Evolutionary conservation across 2,888 invertebrate species (phyloP), one percentile per base, ranked within the genome.

Genomic region (Melieria crassipennis): DNA sequence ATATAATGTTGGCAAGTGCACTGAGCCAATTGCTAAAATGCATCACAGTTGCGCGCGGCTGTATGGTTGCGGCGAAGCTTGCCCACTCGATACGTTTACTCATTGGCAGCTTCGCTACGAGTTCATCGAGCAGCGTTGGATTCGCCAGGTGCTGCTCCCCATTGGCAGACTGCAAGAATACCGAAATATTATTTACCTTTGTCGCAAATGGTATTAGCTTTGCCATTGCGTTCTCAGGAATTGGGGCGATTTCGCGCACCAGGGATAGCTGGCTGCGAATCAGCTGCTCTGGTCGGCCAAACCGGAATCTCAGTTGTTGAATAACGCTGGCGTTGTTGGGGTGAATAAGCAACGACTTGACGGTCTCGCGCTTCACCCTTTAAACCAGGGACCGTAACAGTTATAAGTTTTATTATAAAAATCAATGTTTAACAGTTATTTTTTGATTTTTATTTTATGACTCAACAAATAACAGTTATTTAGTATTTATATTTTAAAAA

Each of bases 41-140:
- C 11, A 58, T 62, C 7, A 72, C 45, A 4, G 50, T 69, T 10
- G 65, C 69, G 61, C 58, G 67, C 60, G 72, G 57, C 48, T 62
- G 47, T 1, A 74, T 6, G 5, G 42, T 11, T 9, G 45, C 16
- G 13, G 56, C 47, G 58, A 65, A 64, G 42, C 64, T 58, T 9
- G 69, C 62, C 68, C 73, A 69, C 46, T 74, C 71, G 43, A 65
- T 57, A 13, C 65, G 67, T 58, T 71, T 72, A 50, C 58, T 58
- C 69, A 60, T 66, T 16, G 72, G 74, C 55, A 74, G 45, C 50
- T 74, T 74, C 11, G 48, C n/a, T 1, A 74, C 48, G 9, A 74
- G 66, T 30, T 69, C 64, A 0, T 73, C 73, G 50, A 73, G 56
- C 11, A 71, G 16, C 11, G 65, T 61, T 3, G 61, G 61, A 43